These are phyloP conservation scores for Nesogale talazaci DNA, from an alignment of 2,113 vertebrate species.

Conservation along the genomic window DNA sequence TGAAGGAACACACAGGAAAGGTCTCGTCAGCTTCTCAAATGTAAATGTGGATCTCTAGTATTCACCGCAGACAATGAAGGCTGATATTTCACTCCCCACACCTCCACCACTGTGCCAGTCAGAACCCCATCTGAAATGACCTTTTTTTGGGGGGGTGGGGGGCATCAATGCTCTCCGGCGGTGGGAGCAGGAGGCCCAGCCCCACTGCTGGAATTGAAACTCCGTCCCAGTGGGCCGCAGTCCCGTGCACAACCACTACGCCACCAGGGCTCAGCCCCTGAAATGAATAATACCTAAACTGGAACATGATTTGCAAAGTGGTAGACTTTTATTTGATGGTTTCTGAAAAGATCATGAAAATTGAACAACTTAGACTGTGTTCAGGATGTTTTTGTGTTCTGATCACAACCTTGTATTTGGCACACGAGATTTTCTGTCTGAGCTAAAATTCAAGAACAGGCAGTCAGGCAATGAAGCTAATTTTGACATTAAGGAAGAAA, in stretches of 20 bases:
- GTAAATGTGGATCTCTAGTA: conserved; percentile 64
- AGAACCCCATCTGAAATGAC: conserved; percentile 17
- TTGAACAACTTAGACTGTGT: conserved; percentile 44
- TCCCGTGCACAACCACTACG: too few relatives aligned
- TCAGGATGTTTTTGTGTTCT: conserved; percentile 10
- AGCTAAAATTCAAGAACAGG: background rate
- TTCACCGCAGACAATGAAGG: conserved; percentile 42
- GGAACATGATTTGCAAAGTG: conserved; percentile 53
- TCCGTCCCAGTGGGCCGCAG: too few relatives aligned
- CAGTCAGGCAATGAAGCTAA: background rate
- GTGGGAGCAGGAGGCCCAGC: too few relatives aligned
- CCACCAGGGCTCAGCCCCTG: too few relatives aligned
- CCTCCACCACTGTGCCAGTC: background rate
- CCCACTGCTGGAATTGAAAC: too few relatives aligned
- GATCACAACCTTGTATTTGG: conserved; percentile 39
- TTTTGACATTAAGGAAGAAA: background rate
- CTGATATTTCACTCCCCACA: conserved; percentile 18
- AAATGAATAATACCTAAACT: conserved; percentile 52
- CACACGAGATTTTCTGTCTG: conserved; percentile 20
- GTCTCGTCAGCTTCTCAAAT: conserved; percentile 52
- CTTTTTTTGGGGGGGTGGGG: too few relatives aligned
- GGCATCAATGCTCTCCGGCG: too few relatives aligned
- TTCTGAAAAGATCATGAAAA: conserved; percentile 36
- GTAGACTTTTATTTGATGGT: conserved; percentile 41
- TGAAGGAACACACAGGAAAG: conserved; percentile 26